Percentiles rank a stretch among this genome's conserved stretches.
These are phyloP conservation scores for Dastarcus helophoroides DNA, from an alignment of 2,888 invertebrate genomes.

Conservation along the genomic window DNA sequence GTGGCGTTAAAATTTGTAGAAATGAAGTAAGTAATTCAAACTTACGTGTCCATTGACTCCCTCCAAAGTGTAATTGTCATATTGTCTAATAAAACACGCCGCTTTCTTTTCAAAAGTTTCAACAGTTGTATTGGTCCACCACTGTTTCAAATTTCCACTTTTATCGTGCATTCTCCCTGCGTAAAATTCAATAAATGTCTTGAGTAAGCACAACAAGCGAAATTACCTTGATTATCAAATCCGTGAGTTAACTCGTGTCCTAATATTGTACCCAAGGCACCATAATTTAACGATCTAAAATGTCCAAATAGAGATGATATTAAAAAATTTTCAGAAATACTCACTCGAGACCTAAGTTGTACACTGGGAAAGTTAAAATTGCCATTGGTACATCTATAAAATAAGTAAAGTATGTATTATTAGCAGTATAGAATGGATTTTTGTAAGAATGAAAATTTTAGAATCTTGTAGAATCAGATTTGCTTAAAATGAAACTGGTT, in stretches of 20 bases:
- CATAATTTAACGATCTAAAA: constrained; percentile 68
- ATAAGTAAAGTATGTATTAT: too few relatives aligned
- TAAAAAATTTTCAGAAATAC: constrained; percentile 28
- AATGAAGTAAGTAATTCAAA: constrained; percentile 12
- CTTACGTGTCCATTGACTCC: constrained; percentile 52
- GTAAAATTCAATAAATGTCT: constrained; percentile 5
- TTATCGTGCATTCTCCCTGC: constrained; percentile 74
- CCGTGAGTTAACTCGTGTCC: constrained; percentile 61
- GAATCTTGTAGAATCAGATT: too few relatives aligned
- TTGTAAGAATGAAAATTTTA: too few relatives aligned
- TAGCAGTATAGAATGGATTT: too few relatives aligned
- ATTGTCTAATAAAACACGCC: constrained; percentile 78
- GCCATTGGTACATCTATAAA: constrained; percentile 68
- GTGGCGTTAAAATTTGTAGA: constrained; percentile 7
- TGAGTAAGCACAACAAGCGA: background rate
- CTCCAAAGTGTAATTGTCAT: constrained; percentile 53
- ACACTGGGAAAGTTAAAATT: constrained; percentile 75
- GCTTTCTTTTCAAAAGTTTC: constrained; percentile 63
- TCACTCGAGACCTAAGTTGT: constrained; percentile 75
- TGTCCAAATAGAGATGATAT: constrained; percentile 5
- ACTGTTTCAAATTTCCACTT: constrained; percentile 73
- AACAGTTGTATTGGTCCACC: constrained; percentile 79
- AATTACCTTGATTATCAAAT: constrained; percentile 43
- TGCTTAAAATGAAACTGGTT: too few relatives aligned
- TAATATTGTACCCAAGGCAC: constrained; percentile 65